Base-by-base conservation (phyloP, 1,140 invertebrate species). In the Caenorhabditis brenneri region DNA sequence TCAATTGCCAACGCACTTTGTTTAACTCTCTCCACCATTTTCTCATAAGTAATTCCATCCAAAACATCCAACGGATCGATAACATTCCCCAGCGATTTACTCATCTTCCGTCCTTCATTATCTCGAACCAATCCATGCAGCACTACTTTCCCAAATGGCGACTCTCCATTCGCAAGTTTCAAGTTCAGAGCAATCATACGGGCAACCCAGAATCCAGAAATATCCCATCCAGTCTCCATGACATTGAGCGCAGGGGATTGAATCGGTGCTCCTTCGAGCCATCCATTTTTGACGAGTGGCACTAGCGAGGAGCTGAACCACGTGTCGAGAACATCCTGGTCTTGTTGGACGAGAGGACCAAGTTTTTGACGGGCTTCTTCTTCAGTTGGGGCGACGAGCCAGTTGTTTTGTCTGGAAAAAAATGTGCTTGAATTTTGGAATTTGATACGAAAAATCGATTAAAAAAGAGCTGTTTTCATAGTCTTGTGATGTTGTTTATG, bases 241-340 rank as follows among this genome's bases (percentile, higher is more conserved):
- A 99, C 91, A 2, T 94, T 94, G 1, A 95, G 95, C 2, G 97
- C 81, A 3, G 65, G 65, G 0, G n/a, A 24, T n/a, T 74, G 65
- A 42, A 74, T 42, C 0, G 36, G 36, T n/a, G 29, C 91, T 90
- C 92, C 89, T 91, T 80, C 95, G 2, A 97, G 97, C 97, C 97
- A 99, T 10, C 97, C 97, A 91, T 97, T 96, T 46, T 97, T 94
- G 0, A 97, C 96, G 91, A 99, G 97, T 4, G 98, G 96, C 91
- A 99, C 98, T 0, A 99, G 92, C 1, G 94, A 96, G 0, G 97
- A 98, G n/a, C 97, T 98, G 92, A 99, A 99, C 98, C 97, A 99
- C 0, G 98, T 99, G 90, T 99, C 98, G 58, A 99, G 92, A 1
- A 99, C 98, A 93, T 99, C 97, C 46, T 95, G 94, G 92, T 99